Conservation (phyloP, 1,140 invertebrate genomes). For the Venustaconcha ellipsiformis region DNA sequence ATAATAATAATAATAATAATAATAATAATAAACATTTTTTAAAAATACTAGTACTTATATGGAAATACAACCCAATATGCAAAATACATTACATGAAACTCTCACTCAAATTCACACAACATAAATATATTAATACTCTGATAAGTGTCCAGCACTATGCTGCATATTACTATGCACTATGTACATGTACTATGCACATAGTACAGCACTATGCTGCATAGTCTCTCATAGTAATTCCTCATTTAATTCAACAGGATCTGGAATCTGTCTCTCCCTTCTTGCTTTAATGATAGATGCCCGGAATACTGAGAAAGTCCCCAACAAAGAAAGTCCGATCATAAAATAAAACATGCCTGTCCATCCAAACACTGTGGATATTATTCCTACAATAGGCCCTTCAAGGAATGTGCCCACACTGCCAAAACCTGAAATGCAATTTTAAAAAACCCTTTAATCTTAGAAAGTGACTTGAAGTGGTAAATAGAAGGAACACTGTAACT, state of each 20-base stretch:
- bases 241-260: conserved; percentile 24
- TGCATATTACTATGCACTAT: too few species aligned
- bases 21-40: too few species aligned
- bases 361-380: conserved; percentile 68
- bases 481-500: background rate
- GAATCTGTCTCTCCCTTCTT: conserved; percentile 20
- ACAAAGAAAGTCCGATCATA: conserved; percentile 69
- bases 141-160: too few species aligned
- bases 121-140: too few species aligned
- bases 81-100: too few species aligned
- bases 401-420: conserved; percentile 72
- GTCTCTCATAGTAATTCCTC: conserved; percentile 7
- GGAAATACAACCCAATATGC: too few species aligned
- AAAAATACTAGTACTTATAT: too few species aligned
- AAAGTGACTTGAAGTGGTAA: background rate
- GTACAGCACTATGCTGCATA: too few species aligned
- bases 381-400: conserved; percentile 72
- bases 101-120: too few species aligned
- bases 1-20: too few species aligned
- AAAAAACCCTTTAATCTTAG: background rate
- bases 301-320: conserved; percentile 63
- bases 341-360: conserved; percentile 72
- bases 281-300: conserved; percentile 50
- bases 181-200: too few species aligned
- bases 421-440: conserved; percentile 63